Conservation (phyloP, 2,113 vertebrate species). For the Chrysemys picta region DNA sequence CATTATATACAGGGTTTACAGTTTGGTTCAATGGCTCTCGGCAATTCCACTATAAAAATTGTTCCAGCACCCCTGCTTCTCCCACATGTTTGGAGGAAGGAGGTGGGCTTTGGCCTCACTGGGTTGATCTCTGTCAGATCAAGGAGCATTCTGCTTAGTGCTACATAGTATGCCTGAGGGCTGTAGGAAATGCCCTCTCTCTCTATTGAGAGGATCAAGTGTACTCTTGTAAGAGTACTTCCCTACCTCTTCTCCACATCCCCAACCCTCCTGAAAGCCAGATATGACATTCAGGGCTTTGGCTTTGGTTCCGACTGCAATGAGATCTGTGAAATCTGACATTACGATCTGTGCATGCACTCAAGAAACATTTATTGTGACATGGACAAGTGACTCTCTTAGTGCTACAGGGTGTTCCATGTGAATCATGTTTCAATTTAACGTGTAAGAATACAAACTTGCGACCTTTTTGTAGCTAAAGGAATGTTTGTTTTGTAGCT, state of each 20-base stretch:
- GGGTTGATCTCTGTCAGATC: slow-evolving; percentile 32
- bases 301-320: slow-evolving; percentile 47
- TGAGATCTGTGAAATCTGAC: slow-evolving; percentile 29
- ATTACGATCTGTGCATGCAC: slow-evolving; percentile 3
- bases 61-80: not conserved
- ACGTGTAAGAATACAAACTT: not conserved
- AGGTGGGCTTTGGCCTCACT: slow-evolving; percentile 22
- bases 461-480: slow-evolving; percentile 13
- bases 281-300: slow-evolving; percentile 57
- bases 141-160: slow-evolving; percentile 8
- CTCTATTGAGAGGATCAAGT: slow-evolving; percentile 30
- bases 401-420: not conserved
- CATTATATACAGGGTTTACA: no score
- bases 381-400: not conserved
- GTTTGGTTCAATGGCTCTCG: no score
- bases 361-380: not conserved
- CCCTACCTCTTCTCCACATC: slow-evolving; percentile 49
- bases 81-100: slow-evolving; percentile 35
- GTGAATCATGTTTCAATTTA: slow-evolving; percentile 3
- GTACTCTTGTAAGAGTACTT: slow-evolving; percentile 29
- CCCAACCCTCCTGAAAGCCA: slow-evolving; percentile 36
- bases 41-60: no score
- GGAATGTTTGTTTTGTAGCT: slow-evolving; percentile 43
- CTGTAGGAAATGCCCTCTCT: slow-evolving; percentile 9
- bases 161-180: slow-evolving; percentile 11